Percentiles rank a stretch among this genome's conserved stretches.
These are phyloP conservation scores for Drosophila melanocephala DNA, from an alignment of 2,888 invertebrate genomes.

Conservation along the genomic window DNA sequence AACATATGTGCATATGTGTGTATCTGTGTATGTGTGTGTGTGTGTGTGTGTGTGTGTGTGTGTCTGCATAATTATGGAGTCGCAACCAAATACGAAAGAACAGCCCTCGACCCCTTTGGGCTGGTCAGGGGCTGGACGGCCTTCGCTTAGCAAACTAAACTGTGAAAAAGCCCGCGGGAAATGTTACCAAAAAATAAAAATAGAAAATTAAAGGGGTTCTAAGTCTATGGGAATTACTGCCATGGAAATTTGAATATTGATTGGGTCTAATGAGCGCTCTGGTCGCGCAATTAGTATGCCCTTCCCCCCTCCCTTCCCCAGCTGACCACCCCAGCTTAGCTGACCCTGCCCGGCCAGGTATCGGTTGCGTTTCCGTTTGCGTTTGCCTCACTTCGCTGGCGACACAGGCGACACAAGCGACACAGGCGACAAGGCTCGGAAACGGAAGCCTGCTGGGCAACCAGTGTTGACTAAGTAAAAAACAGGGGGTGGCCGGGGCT, in stretches of 20 bases:
- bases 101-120: background rate
- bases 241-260: conserved; percentile 72
- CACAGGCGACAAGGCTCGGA: conserved; percentile 6
- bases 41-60: background rate
- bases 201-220: background rate
- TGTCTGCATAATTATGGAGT: conserved; percentile 71
- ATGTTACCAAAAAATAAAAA: conserved; percentile 1
- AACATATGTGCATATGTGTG: background rate
- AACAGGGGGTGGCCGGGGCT: background rate
- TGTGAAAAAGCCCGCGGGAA: conserved; percentile 69
- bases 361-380: conserved; percentile 43
- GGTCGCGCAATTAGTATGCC: conserved; percentile 66
- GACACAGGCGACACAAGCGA: background rate
- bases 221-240: conserved; percentile 23
- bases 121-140: conserved; percentile 41
- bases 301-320: background rate
- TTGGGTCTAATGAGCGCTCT: conserved; percentile 72
- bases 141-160: conserved; percentile 73
- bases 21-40: conserved; percentile 18
- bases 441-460: conserved; percentile 5
- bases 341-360: conserved; percentile 20
- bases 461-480: conserved; percentile 19
- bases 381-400: conserved; percentile 10
- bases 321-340: background rate
- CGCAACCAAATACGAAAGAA: conserved; percentile 56